Base-by-base conservation (phyloP, 1,140 invertebrate genomes). In the Laupala kohalensis region DNA sequence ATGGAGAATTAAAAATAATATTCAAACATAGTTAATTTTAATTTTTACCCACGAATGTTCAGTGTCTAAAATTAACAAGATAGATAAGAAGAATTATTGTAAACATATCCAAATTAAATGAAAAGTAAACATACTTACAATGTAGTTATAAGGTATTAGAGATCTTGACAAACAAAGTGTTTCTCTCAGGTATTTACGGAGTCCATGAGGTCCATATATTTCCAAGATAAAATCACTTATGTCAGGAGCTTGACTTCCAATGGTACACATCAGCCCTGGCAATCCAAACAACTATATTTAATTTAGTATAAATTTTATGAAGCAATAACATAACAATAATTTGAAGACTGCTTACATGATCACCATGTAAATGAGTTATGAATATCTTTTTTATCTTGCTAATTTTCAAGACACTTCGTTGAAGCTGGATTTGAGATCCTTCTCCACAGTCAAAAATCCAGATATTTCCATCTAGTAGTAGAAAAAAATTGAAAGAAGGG, bases 391-490 rank as follows among this genome's bases (percentile, higher is more conserved):
- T 79, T n/a, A 84, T 80, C 73, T 78, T 80, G 25, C 81, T 77
- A 23, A 78, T 74, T 72, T 78, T 80, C 1, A 83, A 65, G 3
- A 72, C 70, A 73, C 78, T 80, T 71, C 79, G 81, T 77, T 83
- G 81, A n/a, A 83, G 53, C 74, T 84, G 82, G 27, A 80, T 78
- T 72, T 84, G 83, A 24, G 83, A 80, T 6, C 83, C 82, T 76
- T 84, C 83, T 27, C 83, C 83, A 77, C 83, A 84, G 74, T 84
- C 83, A 79, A 84, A 82, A 69, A 84, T 64, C 83, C 82, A 84
- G 5, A 80, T 74, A 27, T 75, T 75, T 62, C 79, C 81, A 76
- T 82, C 82, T 81, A 73, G n/a, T 30, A 67, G 67, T 62, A 71
- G 73, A 66, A 68, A 53, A 71, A 25, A n/a, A n/a, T n/a, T n/a